These are phyloP conservation scores for Microtus oregoni DNA, from an alignment of 2,113 vertebrate genomes.

Conservation along the genomic window DNA sequence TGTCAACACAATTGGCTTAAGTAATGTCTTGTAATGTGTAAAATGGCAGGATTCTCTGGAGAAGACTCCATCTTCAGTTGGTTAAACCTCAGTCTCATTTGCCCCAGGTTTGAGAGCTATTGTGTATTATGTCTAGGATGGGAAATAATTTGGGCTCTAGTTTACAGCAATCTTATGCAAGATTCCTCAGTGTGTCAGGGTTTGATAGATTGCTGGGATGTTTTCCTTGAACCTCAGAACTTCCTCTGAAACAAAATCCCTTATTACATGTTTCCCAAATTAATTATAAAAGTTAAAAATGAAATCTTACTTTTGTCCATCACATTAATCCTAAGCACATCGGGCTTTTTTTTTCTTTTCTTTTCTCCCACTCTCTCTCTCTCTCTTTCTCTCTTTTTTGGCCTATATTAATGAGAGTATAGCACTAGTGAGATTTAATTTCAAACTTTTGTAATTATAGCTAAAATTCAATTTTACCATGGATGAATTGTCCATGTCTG, in stretches of 20 bases:
- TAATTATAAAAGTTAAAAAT: slow-evolving; percentile 91
- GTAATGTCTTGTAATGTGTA: neutral
- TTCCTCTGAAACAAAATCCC: slow-evolving; percentile 87
- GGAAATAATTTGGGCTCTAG: slow-evolving; percentile 72
- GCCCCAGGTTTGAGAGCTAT: slow-evolving; percentile 48
- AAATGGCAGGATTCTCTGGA: neutral
- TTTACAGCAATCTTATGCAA: slow-evolving; percentile 78
- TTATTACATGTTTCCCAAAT: slow-evolving; percentile 87
- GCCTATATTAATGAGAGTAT: slow-evolving; percentile 89
- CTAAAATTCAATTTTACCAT: slow-evolving; percentile 91
- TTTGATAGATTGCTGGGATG: slow-evolving; percentile 52
- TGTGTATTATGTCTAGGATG: slow-evolving; percentile 72
- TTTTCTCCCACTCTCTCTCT: too few relatives aligned
- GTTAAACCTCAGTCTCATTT: neutral
- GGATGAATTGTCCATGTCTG: slow-evolving; percentile 88
- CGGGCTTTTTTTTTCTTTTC: slow-evolving; percentile 82
- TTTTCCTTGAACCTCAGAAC: slow-evolving; percentile 57
- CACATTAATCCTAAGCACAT: slow-evolving; percentile 89
- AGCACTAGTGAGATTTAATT: slow-evolving; percentile 89
- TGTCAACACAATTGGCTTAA: neutral
- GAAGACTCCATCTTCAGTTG: neutral
- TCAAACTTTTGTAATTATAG: slow-evolving; percentile 91
- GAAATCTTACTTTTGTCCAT: slow-evolving; percentile 89
- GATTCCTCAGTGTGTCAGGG: slow-evolving; percentile 77
- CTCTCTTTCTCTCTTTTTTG: slow-evolving; percentile 80